Base-by-base conservation (phyloP, 2,113 vertebrate species). In the Hemicordylus capensis region DNA sequence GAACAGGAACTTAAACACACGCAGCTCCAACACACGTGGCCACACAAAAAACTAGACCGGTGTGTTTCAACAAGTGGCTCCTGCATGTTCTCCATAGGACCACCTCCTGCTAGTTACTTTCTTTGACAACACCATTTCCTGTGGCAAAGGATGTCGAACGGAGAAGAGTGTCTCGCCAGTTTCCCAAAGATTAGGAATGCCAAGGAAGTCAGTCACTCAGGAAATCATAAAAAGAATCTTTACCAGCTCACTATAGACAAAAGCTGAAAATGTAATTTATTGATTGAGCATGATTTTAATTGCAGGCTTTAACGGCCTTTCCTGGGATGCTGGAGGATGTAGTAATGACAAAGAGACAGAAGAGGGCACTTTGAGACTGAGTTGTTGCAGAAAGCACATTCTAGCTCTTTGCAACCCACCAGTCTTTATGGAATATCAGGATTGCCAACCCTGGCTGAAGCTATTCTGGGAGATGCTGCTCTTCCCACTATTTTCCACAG, bases 351-450 rank as follows among this genome's bases (percentile, higher is more conserved):
- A 0, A 3, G 1, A 44, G 78, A 75, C 96, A 86, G 95, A 90
- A 97, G 96, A 95, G 95, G 96, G 96, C 93, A 59, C 88, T 85
- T 89, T 4, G 81, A 94, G 88, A 91, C 93, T 66, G 63, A 75
- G 8, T 77, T 75, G 81, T 89, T 7, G 42, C 28, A 24, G 4
- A 54, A 51, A 54, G 44, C 19, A 14, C 6, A 4, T 69, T 67
- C 46, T 14, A 14, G 24, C 4, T 28, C 22, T 31, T 54, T 39
- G 20, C 1, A 12, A 48, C 48, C 1, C 59, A 63, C 37, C 2
- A 11, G 7, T 15, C 44, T 17, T 15, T 11, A 3, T 39, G 75
- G n/a, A 64, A 26, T 9, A 51, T 56, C 31, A 56, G 8, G 51
- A n/a, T n/a, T n/a, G n/a, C n/a, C n/a, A n/a, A n/a, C n/a, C n/a